Base-by-base conservation (phyloP, 2,113 vertebrate genomes). In the Macquaria australasica region DNA sequence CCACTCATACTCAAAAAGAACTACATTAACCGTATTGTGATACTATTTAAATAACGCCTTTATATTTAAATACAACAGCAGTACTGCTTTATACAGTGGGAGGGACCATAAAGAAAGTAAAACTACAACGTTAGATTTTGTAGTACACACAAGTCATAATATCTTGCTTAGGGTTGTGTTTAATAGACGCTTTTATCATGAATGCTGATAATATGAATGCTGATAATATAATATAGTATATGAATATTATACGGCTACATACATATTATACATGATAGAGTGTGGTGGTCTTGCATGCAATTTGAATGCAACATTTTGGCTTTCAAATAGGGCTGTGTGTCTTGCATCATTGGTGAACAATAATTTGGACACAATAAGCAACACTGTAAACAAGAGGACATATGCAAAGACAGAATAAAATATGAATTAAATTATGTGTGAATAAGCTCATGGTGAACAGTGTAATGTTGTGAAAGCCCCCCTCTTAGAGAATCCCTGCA, bases 381-480 rank as follows among this genome's bases (percentile, higher is more conserved):
- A 21, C 21, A 37, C 5, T 80, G 9, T 9, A 63, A 76, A 10
- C 62, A 48, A 31, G 21, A 28, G 51, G 39, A n/a, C 15, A 37
- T 64, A 45, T 53, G 76, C 28, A 67, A 62, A 45, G 67, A 76
- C 76, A 81, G 63, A 60, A 82, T 83, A 69, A 85, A 87, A 79
- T 6, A 73, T 86, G 81, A 84, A 82, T 83, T 87, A 81, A 64
- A 82, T 64, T 34, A 66, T 50, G 78, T 67, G 91, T 94, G 90
- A 94, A 93, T 93, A 88, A 86, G 76, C 56, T 77, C 79, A 87
- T 81, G 92, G 89, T 93, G 84, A 88, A 79, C 43, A 50, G 31
- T 77, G 87, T 84, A 86, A 92, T 90, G 93, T 94, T 95, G 94
- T 91, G 70, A 92, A 74, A 91, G 34, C 77, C 83, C 83, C 45